Conservation (phyloP, 2,888 invertebrate genomes). For the Leuctra nigra region DNA sequence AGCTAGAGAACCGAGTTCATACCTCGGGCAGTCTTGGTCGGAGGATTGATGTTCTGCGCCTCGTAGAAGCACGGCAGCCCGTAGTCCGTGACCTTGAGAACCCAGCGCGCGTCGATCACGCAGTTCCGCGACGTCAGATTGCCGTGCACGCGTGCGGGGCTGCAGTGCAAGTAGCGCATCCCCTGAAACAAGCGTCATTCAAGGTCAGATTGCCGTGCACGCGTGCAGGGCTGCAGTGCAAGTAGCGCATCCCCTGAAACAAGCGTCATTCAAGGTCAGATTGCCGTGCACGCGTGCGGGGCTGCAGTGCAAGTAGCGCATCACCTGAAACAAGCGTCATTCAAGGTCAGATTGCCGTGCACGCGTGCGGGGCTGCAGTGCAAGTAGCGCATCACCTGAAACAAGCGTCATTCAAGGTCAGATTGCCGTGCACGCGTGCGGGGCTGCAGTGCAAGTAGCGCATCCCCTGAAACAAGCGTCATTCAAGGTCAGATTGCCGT, state of each 20-base stretch:
- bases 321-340: constrained; percentile 61
- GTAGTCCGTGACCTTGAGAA: constrained; percentile 89
- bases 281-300: constrained; percentile 79
- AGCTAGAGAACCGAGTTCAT: too few species aligned
- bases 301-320: constrained; percentile 83
- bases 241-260: constrained; percentile 76
- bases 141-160: constrained; percentile 77
- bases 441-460: constrained; percentile 81
- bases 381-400: constrained; percentile 86
- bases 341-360: constrained; percentile 83
- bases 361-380: constrained; percentile 75
- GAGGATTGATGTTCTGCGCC: constrained; percentile 60
- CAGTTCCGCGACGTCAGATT: constrained; percentile 84
- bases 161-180: constrained; percentile 83
- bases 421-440: constrained; percentile 75
- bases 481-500: constrained; percentile 83
- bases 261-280: too few species aligned
- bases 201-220: constrained; percentile 82
- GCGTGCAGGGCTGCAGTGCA: constrained; percentile 76
- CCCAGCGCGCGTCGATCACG: constrained; percentile 94
- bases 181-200: constrained; percentile 60
- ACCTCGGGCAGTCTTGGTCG: constrained; percentile 64
- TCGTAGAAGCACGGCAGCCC: constrained; percentile 71
- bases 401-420: too few species aligned
- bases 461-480: too few species aligned